Conservation (phyloP, 1,140 invertebrate species). For the Camponotus vicinus region DNA sequence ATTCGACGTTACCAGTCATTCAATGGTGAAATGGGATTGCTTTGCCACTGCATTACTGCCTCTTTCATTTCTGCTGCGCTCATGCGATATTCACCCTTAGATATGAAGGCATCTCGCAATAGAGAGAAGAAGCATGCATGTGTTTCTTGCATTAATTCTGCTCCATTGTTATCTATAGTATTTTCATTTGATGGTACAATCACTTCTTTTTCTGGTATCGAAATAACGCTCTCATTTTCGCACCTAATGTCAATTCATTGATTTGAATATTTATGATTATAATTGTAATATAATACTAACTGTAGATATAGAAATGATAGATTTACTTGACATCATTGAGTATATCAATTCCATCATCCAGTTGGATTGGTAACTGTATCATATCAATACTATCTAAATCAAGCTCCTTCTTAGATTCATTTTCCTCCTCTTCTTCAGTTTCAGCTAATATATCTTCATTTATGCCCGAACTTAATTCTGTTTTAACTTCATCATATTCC, state of each 20-base stretch:
- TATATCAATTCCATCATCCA: conserved; percentile 88
- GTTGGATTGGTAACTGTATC: conserved; percentile 89
- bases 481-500: conserved; percentile 81
- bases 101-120: conserved; percentile 93
- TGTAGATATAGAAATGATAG: background rate
- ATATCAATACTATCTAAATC: conserved; percentile 89
- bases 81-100: conserved; percentile 93
- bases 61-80: conserved; percentile 91
- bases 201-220: conserved; percentile 82
- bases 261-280: conserved; percentile 2
- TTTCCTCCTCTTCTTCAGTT: conserved; percentile 79
- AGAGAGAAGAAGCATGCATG: conserved; percentile 94
- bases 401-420: conserved; percentile 82
- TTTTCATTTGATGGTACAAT: conserved; percentile 73
- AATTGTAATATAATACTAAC: background rate
- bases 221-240: conserved; percentile 80
- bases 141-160: conserved; percentile 90
- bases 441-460: conserved; percentile 74
- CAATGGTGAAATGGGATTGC: conserved; percentile 92
- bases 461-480: conserved; percentile 74
- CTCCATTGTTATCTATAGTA: conserved; percentile 77
- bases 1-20: conserved; percentile 91
- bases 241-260: conserved; percentile 66
- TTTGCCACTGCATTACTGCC: conserved; percentile 92
- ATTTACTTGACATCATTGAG: conserved; percentile 87